A percentile compares a stretch with the other conserved stretches of the same genome.
Conservation (phyloP, 23 tunicate genomes). For the Trididemnum clinides region DNA sequence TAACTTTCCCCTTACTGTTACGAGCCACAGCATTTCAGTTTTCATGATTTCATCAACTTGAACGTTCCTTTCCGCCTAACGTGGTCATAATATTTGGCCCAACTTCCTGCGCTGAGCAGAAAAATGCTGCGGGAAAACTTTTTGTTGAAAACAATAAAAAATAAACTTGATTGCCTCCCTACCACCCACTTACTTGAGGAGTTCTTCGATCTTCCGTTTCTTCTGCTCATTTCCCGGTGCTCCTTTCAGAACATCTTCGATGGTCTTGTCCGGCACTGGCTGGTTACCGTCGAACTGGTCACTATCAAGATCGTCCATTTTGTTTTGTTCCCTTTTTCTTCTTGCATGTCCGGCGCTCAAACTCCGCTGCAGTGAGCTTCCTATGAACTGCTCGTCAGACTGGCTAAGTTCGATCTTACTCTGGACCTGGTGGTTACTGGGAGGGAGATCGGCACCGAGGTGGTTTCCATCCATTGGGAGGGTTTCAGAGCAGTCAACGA, state of each 20-base stretch:
- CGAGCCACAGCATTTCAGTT: no score
- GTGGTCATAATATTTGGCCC: no score
- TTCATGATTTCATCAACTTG: no score
- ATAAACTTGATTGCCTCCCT: background rate
- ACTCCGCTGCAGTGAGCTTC: background rate
- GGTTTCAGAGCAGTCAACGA: slow-evolving; percentile 8
- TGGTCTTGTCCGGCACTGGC: slow-evolving; percentile 59
- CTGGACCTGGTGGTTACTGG: background rate
- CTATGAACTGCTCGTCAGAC: background rate
- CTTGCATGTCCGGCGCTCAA: background rate
- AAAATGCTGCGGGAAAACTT: no score
- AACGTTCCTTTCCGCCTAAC: no score
- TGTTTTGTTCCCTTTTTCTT: slow-evolving; percentile 22
- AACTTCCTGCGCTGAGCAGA: no score
- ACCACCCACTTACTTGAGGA: slow-evolving; percentile 51
- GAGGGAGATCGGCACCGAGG: background rate
- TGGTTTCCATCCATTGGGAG: slow-evolving; percentile 18
- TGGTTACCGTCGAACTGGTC: slow-evolving; percentile 39
- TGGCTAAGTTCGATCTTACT: slow-evolving; percentile 41
- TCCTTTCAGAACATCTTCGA: slow-evolving; percentile 83
- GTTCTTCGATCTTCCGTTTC: slow-evolving; percentile 49
- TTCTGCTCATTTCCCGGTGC: slow-evolving; percentile 68
- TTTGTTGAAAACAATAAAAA: no score
- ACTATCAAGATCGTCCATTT: slow-evolving; percentile 34
- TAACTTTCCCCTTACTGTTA: no score